Percentiles rank a stretch among this genome's conserved stretches.
Conservation (phyloP, 2,113 vertebrate species). For the Hemichromis elongatus region DNA sequence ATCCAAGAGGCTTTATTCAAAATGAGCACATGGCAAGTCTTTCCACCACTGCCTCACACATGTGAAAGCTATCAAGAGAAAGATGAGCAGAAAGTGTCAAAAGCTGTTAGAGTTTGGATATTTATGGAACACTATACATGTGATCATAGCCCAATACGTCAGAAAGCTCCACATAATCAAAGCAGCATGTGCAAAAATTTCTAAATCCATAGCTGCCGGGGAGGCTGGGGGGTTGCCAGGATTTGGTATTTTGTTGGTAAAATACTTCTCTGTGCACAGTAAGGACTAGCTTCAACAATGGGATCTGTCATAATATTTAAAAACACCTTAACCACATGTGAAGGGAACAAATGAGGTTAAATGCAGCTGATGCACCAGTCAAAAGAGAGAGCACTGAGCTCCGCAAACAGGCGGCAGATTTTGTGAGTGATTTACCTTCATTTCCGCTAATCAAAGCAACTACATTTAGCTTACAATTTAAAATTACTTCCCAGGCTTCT, state of each 20-base stretch:
- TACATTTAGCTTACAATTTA: not conserved
- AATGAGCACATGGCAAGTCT: slow-evolving; percentile 27
- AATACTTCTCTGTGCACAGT: slow-evolving; percentile 26
- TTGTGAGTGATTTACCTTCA: not conserved
- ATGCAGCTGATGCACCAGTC: not conserved
- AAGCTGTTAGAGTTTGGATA: slow-evolving; percentile 56
- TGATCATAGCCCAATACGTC: slow-evolving; percentile 53
- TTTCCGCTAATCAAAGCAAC: not conserved
- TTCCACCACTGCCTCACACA: slow-evolving; percentile 54
- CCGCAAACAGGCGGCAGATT: not conserved
- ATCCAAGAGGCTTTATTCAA: slow-evolving; percentile 19
- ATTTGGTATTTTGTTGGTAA: slow-evolving; percentile 39
- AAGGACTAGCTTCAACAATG: slow-evolving; percentile 27
- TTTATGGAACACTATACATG: slow-evolving; percentile 59
- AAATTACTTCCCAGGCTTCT: not conserved
- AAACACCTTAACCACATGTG: not conserved
- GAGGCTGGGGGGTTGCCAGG: not conserved
- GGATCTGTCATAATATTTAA: slow-evolving; percentile 11
- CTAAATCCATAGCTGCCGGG: slow-evolving; percentile 17
- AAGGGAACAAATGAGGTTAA: not conserved
- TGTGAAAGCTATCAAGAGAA: slow-evolving; percentile 68
- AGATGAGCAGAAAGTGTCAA: slow-evolving; percentile 70
- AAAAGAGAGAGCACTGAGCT: not conserved
- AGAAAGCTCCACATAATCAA: slow-evolving; percentile 45
- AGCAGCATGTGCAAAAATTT: slow-evolving; percentile 49